These are phyloP conservation scores for Lithophane semibrunnea DNA, from an alignment of 2,888 invertebrate genomes.

Conservation along the genomic window DNA sequence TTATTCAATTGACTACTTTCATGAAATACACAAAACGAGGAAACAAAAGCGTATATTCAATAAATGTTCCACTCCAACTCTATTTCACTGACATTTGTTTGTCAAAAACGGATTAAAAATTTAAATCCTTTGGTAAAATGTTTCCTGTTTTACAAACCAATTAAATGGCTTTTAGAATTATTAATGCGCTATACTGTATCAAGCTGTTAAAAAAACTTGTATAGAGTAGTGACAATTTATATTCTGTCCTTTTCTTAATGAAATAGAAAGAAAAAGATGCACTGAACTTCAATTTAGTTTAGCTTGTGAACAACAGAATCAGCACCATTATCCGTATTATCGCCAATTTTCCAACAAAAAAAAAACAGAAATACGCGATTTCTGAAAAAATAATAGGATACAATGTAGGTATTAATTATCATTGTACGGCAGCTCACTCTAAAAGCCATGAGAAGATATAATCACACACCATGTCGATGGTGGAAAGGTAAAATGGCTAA, in stretches of 20 bases:
- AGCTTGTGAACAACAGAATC: too few species aligned
- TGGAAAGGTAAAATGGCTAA: too few species aligned
- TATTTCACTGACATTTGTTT: conserved; percentile 2
- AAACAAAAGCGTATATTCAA: neutral
- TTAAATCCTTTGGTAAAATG: conserved; percentile 6
- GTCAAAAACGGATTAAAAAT: conserved; percentile 13
- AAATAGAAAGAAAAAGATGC: too few species aligned
- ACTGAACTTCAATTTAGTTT: too few species aligned
- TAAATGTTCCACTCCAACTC: neutral
- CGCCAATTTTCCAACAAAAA: neutral
- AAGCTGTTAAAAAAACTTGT: neutral
- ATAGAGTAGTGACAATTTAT: too few species aligned
- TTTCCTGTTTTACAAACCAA: conserved; percentile 4
- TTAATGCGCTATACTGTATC: neutral
- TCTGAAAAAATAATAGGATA: neutral
- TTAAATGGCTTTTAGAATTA: neutral
- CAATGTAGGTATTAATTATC: too few species aligned
- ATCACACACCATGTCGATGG: conserved; percentile 6
- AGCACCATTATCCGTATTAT: too few species aligned
- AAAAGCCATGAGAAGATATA: conserved; percentile 16
- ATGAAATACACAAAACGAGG: neutral
- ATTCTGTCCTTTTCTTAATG: too few species aligned
- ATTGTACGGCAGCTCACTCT: too few species aligned
- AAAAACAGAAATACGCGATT: neutral
- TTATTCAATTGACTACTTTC: neutral